Evolutionary conservation across 2,888 invertebrate species (phyloP).

Genomic region (Netelia melanura): DNA sequence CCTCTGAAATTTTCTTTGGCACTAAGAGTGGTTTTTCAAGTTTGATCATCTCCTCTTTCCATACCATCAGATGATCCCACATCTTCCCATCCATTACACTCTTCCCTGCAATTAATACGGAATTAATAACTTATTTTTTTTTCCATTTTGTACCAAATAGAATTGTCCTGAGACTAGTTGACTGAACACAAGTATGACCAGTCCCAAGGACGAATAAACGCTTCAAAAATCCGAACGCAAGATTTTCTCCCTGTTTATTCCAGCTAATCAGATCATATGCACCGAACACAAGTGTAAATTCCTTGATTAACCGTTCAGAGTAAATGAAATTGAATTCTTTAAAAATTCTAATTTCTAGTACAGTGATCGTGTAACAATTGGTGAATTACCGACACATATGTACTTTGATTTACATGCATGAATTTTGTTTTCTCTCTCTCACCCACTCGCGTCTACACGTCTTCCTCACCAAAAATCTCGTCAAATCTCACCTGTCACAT

Average conservation of each 20-base stretch:
- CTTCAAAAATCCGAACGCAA: slow-evolving; percentile 41
- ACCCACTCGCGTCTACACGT: no score
- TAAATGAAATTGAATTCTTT: slow-evolving; percentile 17
- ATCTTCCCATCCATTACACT: slow-evolving; percentile 26
- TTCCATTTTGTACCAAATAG: not conserved
- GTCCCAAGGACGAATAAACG: slow-evolving; percentile 13
- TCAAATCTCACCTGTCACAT: no score
- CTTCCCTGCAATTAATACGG: slow-evolving; percentile 11
- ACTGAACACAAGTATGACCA: slow-evolving; percentile 43
- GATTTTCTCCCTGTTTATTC: slow-evolving; percentile 39
- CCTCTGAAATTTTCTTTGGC: slow-evolving; percentile 43
- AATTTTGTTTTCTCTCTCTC: no score
- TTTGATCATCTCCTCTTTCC: slow-evolving; percentile 24
- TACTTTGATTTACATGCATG: no score
- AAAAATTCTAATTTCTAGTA: not conserved
- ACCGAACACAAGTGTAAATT: slow-evolving; percentile 21
- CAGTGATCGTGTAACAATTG: slow-evolving; percentile 17
- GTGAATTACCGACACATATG: slow-evolving; percentile 24
- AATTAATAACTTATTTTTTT: slow-evolving; percentile 6
- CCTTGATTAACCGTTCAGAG: slow-evolving; percentile 15
- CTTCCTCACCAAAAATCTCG: no score
- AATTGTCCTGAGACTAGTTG: not conserved
- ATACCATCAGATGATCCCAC: slow-evolving; percentile 23
- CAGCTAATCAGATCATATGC: slow-evolving; percentile 26
- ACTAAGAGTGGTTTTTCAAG: slow-evolving; percentile 17